Conservation (phyloP, 2,797 vertebrate species). For the Lophius americanus region DNA sequence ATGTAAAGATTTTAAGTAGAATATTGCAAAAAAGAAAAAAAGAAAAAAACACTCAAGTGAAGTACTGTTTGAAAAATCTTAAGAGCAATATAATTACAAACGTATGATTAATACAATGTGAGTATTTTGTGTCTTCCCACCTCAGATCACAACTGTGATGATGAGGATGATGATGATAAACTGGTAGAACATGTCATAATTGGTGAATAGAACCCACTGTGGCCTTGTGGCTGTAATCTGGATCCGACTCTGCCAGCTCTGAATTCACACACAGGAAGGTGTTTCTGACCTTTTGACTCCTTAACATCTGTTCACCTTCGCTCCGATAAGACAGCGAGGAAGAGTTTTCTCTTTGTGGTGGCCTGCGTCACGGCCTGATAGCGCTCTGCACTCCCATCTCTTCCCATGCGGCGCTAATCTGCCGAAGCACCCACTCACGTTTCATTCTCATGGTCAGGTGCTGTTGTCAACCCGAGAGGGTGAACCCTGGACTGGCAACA, state of each 20-base stretch:
- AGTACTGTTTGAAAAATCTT: no score
- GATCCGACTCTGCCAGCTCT: background rate
- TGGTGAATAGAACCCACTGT: no score
- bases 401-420: constrained; percentile 27
- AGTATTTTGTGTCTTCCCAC: no score
- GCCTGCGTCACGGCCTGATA: constrained; percentile 66
- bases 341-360: constrained; percentile 35
- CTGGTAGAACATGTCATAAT: no score
- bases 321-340: constrained; percentile 40
- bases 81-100: no score
- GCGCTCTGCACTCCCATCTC: constrained; percentile 39
- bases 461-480: background rate
- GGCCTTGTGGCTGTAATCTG: background rate
- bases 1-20: no score
- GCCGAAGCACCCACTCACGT: constrained; percentile 18
- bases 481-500: constrained; percentile 17
- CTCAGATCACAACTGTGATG: no score
- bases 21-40: no score
- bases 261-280: constrained; percentile 9
- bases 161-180: no score
- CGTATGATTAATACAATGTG: no score
- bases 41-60: no score
- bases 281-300: constrained; percentile 25
- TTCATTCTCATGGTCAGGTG: constrained; percentile 50
- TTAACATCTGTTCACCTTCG: constrained; percentile 36